Percentiles rank a stretch among this genome's conserved stretches.
Conservation (phyloP, 30 jellyfish, hydroid and myxozoan species). For the Mastigias papua region DNA sequence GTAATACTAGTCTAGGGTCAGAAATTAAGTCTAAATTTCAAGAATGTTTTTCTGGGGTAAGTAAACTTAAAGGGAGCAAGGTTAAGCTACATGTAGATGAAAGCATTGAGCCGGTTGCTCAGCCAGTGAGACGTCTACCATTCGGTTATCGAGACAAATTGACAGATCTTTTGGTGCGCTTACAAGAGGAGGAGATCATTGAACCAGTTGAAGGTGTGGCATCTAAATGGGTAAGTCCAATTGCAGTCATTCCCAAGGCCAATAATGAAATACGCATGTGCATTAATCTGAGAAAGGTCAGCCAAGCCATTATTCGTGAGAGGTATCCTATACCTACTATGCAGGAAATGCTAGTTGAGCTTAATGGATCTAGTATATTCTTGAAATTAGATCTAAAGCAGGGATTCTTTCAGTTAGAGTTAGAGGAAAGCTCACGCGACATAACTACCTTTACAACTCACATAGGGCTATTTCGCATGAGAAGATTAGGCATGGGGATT, state of each 20-base stretch:
- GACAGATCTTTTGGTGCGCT: not conserved
- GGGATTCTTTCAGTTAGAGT: constrained; percentile 50
- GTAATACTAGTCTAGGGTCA: not conserved
- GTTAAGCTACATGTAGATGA: not conserved
- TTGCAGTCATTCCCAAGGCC: constrained; percentile 43
- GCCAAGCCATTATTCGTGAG: constrained; percentile 27
- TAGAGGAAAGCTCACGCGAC: constrained; percentile 1
- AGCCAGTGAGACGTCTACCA: not conserved
- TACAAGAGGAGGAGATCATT: constrained; percentile 7
- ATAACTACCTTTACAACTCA: constrained; percentile 43
- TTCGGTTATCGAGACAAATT: not conserved
- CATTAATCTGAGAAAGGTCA: constrained; percentile 32
- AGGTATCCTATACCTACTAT: constrained; percentile 52
- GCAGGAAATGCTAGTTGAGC: constrained; percentile 24
- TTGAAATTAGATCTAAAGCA: constrained; percentile 39
- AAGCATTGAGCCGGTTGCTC: not conserved
- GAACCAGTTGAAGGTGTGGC: constrained; percentile 3
- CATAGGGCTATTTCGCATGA: constrained; percentile 3
- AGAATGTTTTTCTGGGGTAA: not conserved
- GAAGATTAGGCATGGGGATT: constrained; percentile 35
- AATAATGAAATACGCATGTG: constrained; percentile 33
- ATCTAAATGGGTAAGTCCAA: constrained; percentile 12
- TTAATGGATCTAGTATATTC: constrained; percentile 28
- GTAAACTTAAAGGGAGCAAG: not conserved
- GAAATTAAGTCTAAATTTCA: not conserved